A percentile compares a stretch with the other conserved stretches of the same genome.
Conservation (phyloP, 2,888 invertebrate species). For the Phaedon cochleariae region DNA sequence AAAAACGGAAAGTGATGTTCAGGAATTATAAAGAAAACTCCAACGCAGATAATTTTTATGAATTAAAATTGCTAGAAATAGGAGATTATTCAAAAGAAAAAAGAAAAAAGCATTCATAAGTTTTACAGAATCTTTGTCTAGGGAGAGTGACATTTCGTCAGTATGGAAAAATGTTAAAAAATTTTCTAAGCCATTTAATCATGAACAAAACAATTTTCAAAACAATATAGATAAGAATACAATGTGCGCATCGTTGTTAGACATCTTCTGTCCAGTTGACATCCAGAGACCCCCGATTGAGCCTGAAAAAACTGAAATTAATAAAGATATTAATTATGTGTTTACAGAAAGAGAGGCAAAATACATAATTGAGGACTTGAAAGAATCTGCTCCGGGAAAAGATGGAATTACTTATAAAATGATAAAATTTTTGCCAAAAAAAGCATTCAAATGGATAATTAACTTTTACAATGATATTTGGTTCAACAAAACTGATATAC, state of each 20-base stretch:
- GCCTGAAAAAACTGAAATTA: neutral
- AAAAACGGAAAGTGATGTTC: neutral
- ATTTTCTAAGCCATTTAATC: neutral
- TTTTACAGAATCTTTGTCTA: neutral
- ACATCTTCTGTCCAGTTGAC: slow-evolving; percentile 2
- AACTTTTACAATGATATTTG: neutral
- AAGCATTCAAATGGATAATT: neutral
- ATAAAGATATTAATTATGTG: neutral
- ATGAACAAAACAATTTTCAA: neutral
- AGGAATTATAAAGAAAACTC: neutral
- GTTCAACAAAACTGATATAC: neutral
- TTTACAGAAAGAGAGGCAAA: neutral
- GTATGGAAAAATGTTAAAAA: neutral
- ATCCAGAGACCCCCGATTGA: slow-evolving; percentile 1
- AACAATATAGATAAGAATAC: neutral
- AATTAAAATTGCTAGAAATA: neutral
- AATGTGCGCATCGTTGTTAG: neutral
- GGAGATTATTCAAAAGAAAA: neutral
- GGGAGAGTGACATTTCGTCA: neutral
- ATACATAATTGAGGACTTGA: neutral
- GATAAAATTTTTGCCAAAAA: neutral
- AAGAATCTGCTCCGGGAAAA: neutral
- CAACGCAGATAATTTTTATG: neutral
- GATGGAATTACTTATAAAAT: neutral
- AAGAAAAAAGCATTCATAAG: neutral